Conservation (phyloP, 2,888 invertebrate species). For the Prionchulus punctatus region DNA sequence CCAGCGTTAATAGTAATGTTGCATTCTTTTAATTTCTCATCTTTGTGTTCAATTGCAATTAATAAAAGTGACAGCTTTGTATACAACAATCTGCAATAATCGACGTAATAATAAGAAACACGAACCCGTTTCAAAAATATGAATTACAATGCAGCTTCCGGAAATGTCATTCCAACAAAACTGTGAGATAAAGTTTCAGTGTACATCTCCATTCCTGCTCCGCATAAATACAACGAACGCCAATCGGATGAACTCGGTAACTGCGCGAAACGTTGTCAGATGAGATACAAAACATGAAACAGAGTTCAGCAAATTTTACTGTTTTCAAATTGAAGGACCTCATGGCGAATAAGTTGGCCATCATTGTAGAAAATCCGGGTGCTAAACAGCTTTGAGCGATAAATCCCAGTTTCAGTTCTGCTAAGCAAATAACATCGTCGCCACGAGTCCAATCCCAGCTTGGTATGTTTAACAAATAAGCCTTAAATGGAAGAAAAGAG, state of each 20-base stretch:
- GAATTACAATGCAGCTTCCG: conserved; percentile 96
- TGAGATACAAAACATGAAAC: conserved; percentile 5
- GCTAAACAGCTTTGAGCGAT: conserved; percentile 98
- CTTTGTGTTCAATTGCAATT: conserved; percentile 89
- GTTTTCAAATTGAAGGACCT: conserved; percentile 42
- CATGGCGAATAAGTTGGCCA: conserved; percentile 99
- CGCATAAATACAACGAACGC: conserved; percentile 99
- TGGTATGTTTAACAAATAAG: conserved; percentile 98
- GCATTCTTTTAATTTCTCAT: conserved; percentile 51
- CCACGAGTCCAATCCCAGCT: conserved; percentile 99
- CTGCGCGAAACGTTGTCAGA: conserved; percentile 14
- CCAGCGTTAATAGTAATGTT: conserved; percentile 98
- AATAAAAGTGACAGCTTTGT: conserved; percentile 89
- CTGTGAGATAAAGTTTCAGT: conserved; percentile 98
- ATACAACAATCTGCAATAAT: conserved; percentile 71
- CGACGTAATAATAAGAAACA: neutral
- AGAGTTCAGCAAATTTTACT: neutral
- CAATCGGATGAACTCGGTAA: conserved; percentile 43
- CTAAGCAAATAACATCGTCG: conserved; percentile 96
- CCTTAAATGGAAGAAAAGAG: conserved; percentile 51
- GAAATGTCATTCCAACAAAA: conserved; percentile 98
- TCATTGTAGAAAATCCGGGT: conserved; percentile 99
- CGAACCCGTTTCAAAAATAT: neutral
- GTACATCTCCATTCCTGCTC: conserved; percentile 97
- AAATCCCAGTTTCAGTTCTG: conserved; percentile 95